Evolutionary conservation across 2,888 invertebrate species (phyloP).

Genomic region (Cyclophora punctaria): DNA sequence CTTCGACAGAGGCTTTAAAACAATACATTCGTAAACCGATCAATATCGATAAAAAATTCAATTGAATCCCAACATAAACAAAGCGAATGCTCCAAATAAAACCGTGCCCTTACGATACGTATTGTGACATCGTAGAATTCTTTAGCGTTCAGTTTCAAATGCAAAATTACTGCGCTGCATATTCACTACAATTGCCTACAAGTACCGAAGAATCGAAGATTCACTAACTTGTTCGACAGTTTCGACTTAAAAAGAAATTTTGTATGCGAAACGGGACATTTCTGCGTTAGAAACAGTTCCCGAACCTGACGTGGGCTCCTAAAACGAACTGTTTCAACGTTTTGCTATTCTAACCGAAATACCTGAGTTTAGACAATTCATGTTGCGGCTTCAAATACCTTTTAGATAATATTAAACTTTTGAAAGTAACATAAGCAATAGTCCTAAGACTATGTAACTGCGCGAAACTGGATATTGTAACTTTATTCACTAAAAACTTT

Average conservation of each 20-base stretch:
- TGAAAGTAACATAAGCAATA: constrained; percentile 1
- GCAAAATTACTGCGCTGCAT: not conserved
- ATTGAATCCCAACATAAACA: constrained; percentile 8
- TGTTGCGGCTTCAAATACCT: not conserved
- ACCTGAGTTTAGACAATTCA: not conserved
- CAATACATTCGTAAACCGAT: constrained; percentile 7
- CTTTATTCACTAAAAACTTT: constrained; percentile 21
- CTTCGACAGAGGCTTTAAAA: constrained; percentile 30
- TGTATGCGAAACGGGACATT: constrained; percentile 24
- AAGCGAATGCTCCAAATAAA: constrained; percentile 15
- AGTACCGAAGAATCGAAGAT: constrained; percentile 10
- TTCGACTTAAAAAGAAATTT: constrained; percentile 19
- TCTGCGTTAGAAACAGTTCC: constrained; percentile 24
- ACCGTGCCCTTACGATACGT: constrained; percentile 3
- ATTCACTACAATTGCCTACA: constrained; percentile 3
- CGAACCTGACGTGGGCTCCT: constrained; percentile 16
- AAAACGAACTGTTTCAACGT: constrained; percentile 2
- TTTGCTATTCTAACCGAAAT: constrained; percentile 1
- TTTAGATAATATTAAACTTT: not conserved
- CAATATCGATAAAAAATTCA: constrained; percentile 16
- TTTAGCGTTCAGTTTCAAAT: constrained; percentile 5
- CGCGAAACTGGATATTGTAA: constrained; percentile 12
- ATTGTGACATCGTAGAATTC: constrained; percentile 9
- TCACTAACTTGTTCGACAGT: constrained; percentile 7
- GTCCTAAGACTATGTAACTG: constrained; percentile 2